These are phyloP conservation scores for Platycheirus rosarum DNA, from an alignment of 2,888 invertebrate species.

Conservation along the genomic window DNA sequence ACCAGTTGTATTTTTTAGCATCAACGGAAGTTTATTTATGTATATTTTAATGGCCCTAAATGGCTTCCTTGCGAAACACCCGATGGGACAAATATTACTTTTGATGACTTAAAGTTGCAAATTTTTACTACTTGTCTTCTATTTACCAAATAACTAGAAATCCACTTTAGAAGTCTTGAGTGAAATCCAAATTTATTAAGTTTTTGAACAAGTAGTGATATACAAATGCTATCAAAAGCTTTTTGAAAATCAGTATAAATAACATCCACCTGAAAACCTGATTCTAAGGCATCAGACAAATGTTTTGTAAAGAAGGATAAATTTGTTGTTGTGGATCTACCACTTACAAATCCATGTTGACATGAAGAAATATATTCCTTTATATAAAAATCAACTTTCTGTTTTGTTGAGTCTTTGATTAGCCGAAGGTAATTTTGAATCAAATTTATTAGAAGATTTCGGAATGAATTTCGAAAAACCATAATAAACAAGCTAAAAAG, in stretches of 20 bases:
- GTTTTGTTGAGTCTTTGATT: too few species aligned
- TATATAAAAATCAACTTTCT: too few species aligned
- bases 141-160: too few species aligned
- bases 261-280: too few species aligned
- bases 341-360: too few species aligned
- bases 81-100: not conserved
- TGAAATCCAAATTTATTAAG: conserved; percentile 1
- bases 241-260: conserved; percentile 6
- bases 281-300: not conserved
- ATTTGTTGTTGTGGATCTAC: not conserved
- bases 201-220: not conserved
- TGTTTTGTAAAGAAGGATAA: not conserved
- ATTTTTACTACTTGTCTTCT: too few species aligned
- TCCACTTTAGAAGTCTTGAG: not conserved
- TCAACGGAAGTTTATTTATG: not conserved
- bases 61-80: not conserved
- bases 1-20: not conserved
- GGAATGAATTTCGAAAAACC: too few species aligned
- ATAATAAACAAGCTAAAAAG: too few species aligned
- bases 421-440: too few species aligned
- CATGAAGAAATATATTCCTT: too few species aligned
- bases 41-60: not conserved
- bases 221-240: conserved; percentile 10
- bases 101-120: too few species aligned
- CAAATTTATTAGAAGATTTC: too few species aligned